These are phyloP conservation scores for Noctilio leporinus DNA, from an alignment of 2,113 vertebrate species.

Conservation along the genomic window DNA sequence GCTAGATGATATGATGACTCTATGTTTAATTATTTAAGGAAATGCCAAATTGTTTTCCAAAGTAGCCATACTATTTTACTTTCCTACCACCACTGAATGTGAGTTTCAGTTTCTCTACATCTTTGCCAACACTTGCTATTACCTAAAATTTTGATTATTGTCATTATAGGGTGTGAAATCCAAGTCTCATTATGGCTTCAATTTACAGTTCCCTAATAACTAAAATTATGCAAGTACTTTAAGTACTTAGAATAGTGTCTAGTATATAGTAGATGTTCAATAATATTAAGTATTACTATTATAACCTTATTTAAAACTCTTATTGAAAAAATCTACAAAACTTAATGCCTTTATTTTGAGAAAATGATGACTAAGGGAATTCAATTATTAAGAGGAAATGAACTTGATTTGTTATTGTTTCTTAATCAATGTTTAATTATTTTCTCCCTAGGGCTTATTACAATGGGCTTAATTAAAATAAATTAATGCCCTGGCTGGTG, in stretches of 20 bases:
- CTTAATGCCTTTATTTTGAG: slow-evolving; percentile 44
- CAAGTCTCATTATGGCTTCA: background rate
- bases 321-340: slow-evolving; percentile 30
- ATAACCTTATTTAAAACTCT: slow-evolving; percentile 54
- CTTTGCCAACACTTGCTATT: background rate
- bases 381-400: slow-evolving; percentile 59
- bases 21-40: background rate
- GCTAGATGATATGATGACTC: background rate
- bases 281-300: slow-evolving; percentile 43
- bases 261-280: background rate
- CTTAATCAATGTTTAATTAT: slow-evolving; percentile 61
- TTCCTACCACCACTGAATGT: background rate
- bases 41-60: background rate
- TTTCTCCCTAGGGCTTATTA: slow-evolving; percentile 51
- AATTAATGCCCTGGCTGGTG: too few species aligned
- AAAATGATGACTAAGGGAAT: slow-evolving; percentile 64
- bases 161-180: background rate
- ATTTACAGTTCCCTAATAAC: background rate
- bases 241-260: slow-evolving; percentile 19
- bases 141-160: background rate
- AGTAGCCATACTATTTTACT: background rate
- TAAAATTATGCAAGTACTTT: slow-evolving; percentile 6
- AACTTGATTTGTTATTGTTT: slow-evolving; percentile 65
- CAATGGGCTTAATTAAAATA: slow-evolving; percentile 64
- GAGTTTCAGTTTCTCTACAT: background rate